These are phyloP conservation scores for Lagopus leucura DNA, from an alignment of 2,113 vertebrate species.

Conservation along the genomic window DNA sequence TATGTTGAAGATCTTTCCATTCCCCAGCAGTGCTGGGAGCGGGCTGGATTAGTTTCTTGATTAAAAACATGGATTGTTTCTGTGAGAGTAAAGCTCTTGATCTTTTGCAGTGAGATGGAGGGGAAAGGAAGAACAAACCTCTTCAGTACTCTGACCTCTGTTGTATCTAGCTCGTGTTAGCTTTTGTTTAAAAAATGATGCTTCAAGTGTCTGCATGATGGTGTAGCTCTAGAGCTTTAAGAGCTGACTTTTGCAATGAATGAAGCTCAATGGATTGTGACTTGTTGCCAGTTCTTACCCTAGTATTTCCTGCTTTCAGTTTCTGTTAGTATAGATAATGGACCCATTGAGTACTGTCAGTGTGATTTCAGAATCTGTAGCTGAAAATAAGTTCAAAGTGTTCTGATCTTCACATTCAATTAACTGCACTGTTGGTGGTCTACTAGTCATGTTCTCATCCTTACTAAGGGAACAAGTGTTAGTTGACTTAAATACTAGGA, in stretches of 20 bases:
- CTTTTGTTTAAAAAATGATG: neutral
- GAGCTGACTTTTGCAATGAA: neutral
- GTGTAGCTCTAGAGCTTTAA: neutral
- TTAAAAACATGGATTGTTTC: rapidly evolving
- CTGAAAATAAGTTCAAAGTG: neutral
- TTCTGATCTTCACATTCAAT: neutral
- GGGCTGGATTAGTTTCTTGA: neutral
- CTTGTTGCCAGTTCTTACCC: neutral
- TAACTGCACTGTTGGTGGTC: neutral
- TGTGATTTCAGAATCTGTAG: neutral
- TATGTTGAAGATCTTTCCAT: neutral
- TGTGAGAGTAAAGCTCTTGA: neutral
- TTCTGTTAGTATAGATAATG: neutral
- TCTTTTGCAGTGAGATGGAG: neutral
- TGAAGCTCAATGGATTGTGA: neutral
- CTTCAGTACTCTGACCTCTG: rapidly evolving
- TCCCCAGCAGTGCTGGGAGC: neutral
- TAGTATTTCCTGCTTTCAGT: neutral
- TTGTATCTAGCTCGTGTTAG: rapidly evolving
- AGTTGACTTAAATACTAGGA: neutral
- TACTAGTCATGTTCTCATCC: neutral
- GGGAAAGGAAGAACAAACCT: neutral
- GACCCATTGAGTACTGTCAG: rapidly evolving
- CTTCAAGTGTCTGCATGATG: neutral
- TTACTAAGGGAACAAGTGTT: neutral